Base-by-base conservation (phyloP, 2,113 vertebrate genomes). In the Menidia beryllina region DNA sequence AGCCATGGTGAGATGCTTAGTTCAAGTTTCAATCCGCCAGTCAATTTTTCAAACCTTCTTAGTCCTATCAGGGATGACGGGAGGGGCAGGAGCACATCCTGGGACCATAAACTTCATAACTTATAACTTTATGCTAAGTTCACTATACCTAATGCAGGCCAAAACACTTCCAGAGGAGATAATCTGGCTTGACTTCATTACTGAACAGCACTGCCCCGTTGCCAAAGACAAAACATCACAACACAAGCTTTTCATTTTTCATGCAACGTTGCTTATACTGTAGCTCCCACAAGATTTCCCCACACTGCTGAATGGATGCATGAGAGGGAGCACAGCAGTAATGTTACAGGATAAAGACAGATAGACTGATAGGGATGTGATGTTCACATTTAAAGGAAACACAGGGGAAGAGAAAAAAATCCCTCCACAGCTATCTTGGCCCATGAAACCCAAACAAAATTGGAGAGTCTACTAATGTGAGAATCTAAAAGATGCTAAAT, bases 191-290 rank as follows among this genome's bases (percentile, higher is more conserved):
- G 19, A 8, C 4, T 1, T 7, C 3, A 50, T 1, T 11, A 45
- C 45, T 20, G 48, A 70, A 47, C 87, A 86, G 87, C 66, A 77
- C 79, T 89, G 87, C 90, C 86, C 79, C 57, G 19, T 7, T 69
- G 88, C 43, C 4, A 24, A 27, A 8, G 60, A n/a, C 24, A 4
- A 5, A 55, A 38, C 24, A 67, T 43, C 14, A 27, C 79, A 75
- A 26, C 6, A 17, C 14, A 5, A 47, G 49, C 27, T 1, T 21
- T 7, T 39, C 24, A 0, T 43, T 45, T 30, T 1, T 7, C 12
- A 59, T 10, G 13, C 21, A 3, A 68, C 21, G 20, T 14, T 59
- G 55, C 47, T 52, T 57, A 52, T 26, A n/a, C n/a, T n/a, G n/a
- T n/a, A 49, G 36, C 59, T 25, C 52, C 5, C 15, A 1, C 43